These are phyloP conservation scores for Embiotoca jacksoni DNA, from an alignment of 2,113 vertebrate genomes.

Conservation along the genomic window DNA sequence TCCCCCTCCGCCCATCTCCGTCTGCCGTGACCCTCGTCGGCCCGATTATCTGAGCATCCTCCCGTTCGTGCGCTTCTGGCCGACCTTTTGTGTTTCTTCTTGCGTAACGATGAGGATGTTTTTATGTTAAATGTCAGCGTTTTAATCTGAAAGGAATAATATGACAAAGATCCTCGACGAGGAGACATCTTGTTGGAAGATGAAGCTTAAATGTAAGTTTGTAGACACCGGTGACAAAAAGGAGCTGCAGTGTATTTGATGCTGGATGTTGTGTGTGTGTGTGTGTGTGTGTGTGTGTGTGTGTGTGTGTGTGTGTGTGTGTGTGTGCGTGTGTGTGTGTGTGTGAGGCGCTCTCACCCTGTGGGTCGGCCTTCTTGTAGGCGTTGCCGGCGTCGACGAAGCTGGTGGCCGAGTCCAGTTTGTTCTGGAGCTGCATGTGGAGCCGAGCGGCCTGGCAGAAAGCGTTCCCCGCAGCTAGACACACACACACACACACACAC, in stretches of 20 bases:
- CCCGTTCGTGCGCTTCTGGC: no score
- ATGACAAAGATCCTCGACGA: no score
- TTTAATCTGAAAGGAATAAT: no score
- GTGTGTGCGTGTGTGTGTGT: constrained; percentile 3
- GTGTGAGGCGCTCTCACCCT: constrained; percentile 84
- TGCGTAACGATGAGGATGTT: no score
- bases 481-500: constrained; percentile 42
- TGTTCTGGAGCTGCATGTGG: constrained; percentile 99
- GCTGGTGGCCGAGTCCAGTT: constrained; percentile 96
- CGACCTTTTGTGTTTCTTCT: no score
- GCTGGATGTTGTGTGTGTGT: background rate
- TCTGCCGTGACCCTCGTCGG: no score
- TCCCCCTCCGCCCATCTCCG: no score
- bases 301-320: constrained; percentile 5
- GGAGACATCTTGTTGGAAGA: no score
- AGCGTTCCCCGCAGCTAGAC: constrained; percentile 92
- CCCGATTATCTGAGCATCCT: no score
- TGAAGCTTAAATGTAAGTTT: background rate
- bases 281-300: constrained; percentile 4
- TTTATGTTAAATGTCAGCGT: no score
- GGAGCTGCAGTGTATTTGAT: background rate
- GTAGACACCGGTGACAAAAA: background rate
- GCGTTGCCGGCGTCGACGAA: constrained; percentile 98
- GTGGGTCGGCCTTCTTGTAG: constrained; percentile 97
- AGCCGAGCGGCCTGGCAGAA: constrained; percentile 97